Evolutionary conservation across 2,888 invertebrate species (phyloP).

Genomic region (Eudasyphora cyanicolor): DNA sequence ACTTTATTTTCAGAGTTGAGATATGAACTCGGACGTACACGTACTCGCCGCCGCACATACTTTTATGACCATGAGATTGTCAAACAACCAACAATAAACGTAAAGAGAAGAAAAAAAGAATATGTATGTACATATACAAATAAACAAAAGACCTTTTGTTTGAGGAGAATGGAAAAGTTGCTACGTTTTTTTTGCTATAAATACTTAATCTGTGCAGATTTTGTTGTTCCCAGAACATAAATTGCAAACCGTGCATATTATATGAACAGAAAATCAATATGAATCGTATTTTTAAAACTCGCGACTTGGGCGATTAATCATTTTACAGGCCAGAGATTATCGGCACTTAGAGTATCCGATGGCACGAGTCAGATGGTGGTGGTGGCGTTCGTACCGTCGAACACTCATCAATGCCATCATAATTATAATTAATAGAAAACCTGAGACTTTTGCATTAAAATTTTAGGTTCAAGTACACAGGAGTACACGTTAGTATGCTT

Average conservation of each 20-base stretch:
- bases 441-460: too few species aligned
- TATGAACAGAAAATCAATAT: neutral
- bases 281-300: neutral
- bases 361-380: neutral
- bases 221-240: conserved; percentile 6
- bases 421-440: too few species aligned
- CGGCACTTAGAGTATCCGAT: neutral
- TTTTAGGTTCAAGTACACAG: too few species aligned
- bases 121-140: neutral
- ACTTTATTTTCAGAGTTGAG: conserved; percentile 27
- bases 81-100: neutral
- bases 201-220: conserved; percentile 17
- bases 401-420: neutral
- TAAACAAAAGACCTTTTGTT: neutral
- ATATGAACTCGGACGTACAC: neutral
- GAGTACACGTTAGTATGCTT: too few species aligned
- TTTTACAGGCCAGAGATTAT: neutral
- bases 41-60: neutral
- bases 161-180: neutral
- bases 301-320: neutral
- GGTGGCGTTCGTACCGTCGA: conserved; percentile 1
- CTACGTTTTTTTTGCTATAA: neutral
- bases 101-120: neutral
- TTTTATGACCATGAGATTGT: conserved; percentile 8
- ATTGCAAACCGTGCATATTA: conserved; percentile 8